phyloP scores from a whole-genome alignment of 2,888 invertebrate genomes.

The Lithophane socia region DNA sequence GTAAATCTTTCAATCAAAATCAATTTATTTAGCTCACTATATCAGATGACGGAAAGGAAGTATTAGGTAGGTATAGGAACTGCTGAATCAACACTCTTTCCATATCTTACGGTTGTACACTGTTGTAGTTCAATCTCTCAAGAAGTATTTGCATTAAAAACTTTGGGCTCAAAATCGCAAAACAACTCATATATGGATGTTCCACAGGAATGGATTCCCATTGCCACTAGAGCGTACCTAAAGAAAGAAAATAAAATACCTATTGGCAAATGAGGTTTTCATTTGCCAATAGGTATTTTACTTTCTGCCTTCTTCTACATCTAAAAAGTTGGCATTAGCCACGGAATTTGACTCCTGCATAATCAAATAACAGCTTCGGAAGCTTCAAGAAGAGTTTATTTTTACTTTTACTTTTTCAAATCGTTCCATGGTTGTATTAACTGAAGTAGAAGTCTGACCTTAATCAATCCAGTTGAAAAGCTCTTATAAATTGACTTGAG shows the following conservation, averaged over 20 bases:
- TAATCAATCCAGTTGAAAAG: neutral
- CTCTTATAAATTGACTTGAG: neutral
- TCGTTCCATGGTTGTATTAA: neutral
- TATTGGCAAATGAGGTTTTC: too few relatives aligned
- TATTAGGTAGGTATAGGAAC: neutral
- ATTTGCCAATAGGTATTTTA: neutral
- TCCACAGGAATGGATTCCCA: slow-evolving; percentile 2
- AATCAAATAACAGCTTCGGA: slow-evolving; percentile 23
- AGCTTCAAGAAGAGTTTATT: slow-evolving; percentile 27
- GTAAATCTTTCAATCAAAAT: slow-evolving; percentile 37
- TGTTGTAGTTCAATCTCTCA: neutral
- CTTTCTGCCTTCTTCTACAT: neutral
- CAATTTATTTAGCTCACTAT: slow-evolving; percentile 1
- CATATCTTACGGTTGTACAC: too few relatives aligned
- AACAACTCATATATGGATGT: neutral
- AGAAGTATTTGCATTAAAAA: neutral
- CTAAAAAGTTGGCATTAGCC: slow-evolving; percentile 42
- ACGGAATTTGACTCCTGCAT: slow-evolving; percentile 21
- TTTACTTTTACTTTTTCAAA: slow-evolving; percentile 18
- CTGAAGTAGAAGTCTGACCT: too few relatives aligned
- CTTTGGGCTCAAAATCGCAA: neutral
- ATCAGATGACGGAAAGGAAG: slow-evolving; percentile 4
- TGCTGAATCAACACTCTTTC: neutral
- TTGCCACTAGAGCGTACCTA: neutral
- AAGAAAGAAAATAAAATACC: too few relatives aligned